Conservation (phyloP, 2,113 vertebrate species). For the Brienomyrus longianalis region DNA sequence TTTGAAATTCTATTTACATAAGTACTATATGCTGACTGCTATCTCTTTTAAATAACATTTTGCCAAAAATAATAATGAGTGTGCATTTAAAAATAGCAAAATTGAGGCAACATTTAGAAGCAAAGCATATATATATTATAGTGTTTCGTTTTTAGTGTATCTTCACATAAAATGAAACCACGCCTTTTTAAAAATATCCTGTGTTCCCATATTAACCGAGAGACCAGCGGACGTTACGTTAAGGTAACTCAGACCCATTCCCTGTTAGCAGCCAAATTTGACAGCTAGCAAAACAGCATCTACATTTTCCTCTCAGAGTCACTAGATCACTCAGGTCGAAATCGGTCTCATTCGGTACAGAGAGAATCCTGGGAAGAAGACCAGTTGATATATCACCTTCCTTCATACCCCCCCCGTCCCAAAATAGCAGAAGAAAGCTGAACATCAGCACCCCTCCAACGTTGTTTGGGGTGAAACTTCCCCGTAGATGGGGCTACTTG, state of each 20-base stretch:
- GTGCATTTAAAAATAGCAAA: not conserved
- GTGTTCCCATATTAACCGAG: not conserved
- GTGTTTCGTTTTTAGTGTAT: not conserved
- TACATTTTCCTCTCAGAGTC: constrained; percentile 24
- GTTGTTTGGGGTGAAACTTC: constrained; percentile 35
- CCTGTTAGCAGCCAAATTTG: not conserved
- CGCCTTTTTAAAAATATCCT: not conserved
- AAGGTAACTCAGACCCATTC: not conserved
- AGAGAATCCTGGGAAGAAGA: constrained; percentile 35
- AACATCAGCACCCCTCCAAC: constrained; percentile 27
- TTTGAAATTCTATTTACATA: not conserved
- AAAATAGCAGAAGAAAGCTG: constrained; percentile 35
- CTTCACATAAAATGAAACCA: not conserved
- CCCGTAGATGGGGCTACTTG: constrained; percentile 34
- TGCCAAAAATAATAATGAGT: not conserved
- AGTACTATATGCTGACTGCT: not conserved
- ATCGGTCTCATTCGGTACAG: constrained; percentile 23
- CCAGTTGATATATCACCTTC: constrained; percentile 21
- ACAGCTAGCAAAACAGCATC: not conserved
- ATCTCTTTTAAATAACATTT: not conserved
- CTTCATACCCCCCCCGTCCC: constrained; percentile 8
- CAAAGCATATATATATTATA: not conserved
- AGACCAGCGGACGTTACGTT: not conserved
- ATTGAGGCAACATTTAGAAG: not conserved
- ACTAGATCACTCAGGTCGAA: constrained; percentile 20